These are phyloP conservation scores for Callipepla squamata DNA, from an alignment of 2,113 vertebrate species.

Conservation along the genomic window DNA sequence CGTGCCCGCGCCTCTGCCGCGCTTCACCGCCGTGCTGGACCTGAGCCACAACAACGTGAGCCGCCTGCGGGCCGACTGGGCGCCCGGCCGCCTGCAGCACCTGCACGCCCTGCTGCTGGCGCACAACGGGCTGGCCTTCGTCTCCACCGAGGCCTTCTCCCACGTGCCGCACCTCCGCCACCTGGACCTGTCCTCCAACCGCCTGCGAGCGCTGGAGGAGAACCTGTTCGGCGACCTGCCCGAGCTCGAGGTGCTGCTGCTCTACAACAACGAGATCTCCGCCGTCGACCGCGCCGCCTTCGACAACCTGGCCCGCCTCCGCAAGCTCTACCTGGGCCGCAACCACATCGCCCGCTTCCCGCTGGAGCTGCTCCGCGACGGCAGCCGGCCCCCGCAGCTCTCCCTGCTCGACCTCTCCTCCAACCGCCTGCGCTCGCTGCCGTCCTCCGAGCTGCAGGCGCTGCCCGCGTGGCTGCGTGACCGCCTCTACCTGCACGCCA, in stretches of 20 bases:
- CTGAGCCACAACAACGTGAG: conserved; percentile 91
- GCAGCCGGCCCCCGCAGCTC: conserved; percentile 83
- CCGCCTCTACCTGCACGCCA: conserved; percentile 93
- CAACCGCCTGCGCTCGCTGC: conserved; percentile 87
- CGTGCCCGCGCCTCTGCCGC: conserved; percentile 83
- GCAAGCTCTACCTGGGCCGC: conserved; percentile 95
- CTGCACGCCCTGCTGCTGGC: conserved; percentile 91
- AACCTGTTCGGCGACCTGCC: conserved; percentile 88
- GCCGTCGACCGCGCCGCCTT: conserved; percentile 90
- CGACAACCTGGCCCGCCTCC: conserved; percentile 81
- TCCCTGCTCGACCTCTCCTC: conserved; percentile 91
- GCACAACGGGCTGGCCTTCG: conserved; percentile 90
- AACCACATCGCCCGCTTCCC: conserved; percentile 93
- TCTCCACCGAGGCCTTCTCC: conserved; percentile 91
- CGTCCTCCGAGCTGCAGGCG: conserved; percentile 81
- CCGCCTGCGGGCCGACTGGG: conserved; percentile 87
- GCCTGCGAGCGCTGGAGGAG: conserved; percentile 84
- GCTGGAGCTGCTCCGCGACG: conserved; percentile 87
- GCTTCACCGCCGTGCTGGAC: conserved; percentile 88
- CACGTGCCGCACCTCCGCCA: conserved; percentile 87
- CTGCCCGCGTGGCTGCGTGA: conserved; percentile 92
- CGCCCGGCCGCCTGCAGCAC: conserved; percentile 78
- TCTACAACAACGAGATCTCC: conserved; percentile 92
- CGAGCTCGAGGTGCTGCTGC: conserved; percentile 89
- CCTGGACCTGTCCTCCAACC: conserved; percentile 94